Evolutionary conservation across 2,888 invertebrate genomes (phyloP).

Genomic region (Sympetrum striolatum): DNA sequence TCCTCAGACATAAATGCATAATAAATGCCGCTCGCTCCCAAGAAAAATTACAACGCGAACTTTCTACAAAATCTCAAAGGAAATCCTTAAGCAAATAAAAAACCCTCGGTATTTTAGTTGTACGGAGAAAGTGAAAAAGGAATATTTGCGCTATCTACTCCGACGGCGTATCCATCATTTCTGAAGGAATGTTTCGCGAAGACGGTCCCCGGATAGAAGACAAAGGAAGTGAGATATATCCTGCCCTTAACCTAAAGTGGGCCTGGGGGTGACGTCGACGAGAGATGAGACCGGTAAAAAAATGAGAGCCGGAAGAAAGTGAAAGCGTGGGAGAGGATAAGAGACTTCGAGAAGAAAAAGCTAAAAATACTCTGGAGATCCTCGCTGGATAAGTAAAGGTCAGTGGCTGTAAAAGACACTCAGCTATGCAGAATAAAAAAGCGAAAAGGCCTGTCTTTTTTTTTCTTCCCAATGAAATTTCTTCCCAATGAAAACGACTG

Average conservation of each 20-base stretch:
- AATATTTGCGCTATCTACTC: too few relatives aligned
- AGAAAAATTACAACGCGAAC: too few relatives aligned
- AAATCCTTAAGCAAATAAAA: too few relatives aligned
- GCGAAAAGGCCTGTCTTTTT: not conserved
- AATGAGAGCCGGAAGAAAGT: not conserved
- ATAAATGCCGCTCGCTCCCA: too few relatives aligned
- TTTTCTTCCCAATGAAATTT: not conserved
- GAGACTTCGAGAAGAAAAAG: not conserved
- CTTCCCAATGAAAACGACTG: not conserved
- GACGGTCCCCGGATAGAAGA: not conserved
- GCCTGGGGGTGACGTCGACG: not conserved
- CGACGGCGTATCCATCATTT: too few relatives aligned
- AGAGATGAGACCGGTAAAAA: not conserved
- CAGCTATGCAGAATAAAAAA: not conserved
- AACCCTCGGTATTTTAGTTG: too few relatives aligned
- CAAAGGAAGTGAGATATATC: not conserved
- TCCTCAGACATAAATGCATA: too few relatives aligned
- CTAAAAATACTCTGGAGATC: too few relatives aligned
- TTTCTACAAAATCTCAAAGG: too few relatives aligned
- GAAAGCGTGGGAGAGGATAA: not conserved
- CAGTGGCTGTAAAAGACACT: not conserved
- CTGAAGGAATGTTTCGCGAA: not conserved
- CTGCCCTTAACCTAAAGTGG: not conserved
- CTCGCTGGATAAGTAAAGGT: too few relatives aligned
- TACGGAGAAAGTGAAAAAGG: too few relatives aligned